Base-by-base conservation (phyloP, 2,888 invertebrate species). In the Meganola albula region DNA sequence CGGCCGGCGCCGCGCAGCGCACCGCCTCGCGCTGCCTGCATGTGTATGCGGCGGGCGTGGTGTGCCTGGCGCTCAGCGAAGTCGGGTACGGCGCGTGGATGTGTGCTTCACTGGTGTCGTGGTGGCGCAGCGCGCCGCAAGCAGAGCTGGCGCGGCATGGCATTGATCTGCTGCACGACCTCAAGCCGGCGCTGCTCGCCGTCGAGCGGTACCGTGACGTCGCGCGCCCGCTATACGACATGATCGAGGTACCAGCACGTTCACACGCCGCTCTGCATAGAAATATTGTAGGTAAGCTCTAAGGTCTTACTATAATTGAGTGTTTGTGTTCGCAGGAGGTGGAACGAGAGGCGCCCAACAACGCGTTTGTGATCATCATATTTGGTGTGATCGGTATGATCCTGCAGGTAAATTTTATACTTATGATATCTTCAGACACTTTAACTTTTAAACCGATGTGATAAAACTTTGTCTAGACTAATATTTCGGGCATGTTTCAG, bases 51-150 rank as follows among this genome's bases (percentile, higher is more conserved):
- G 65, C 38, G 27, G 84, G 83, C 44, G 80, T 85, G 63, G 65
- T 47, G 46, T 68, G 68, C 55, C 67, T 84, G 60, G 80, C 71
- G 46, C 48, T 61, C 40, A 74, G 74, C 60, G 83, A 84, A 67
- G 61, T 83, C 57, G 73, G 71, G 48, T 84, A 77, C 72, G 83
- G 74, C 53, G 79, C 78, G 52, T 84, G 84, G 84, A 75, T 84
- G 82, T 74, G 62, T 45, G 68, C 70, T 24, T 79, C 83, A 51
- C 70, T 84, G 64, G 69, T 61, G 57, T 68, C 66, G 44, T 84
- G 84, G 84, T 84, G 84, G 84, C 74, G 74, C 49, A 27, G 39
- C 35, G 73, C 82, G 24, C 83, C 83, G 44, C 71, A 76, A 64
- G 84, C 84, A 10, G 77, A 74, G 69, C 76, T 84, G 49, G 84